Evolutionary conservation across 2,888 invertebrate species (phyloP).

Genomic region (Stenichneumon culpator): DNA sequence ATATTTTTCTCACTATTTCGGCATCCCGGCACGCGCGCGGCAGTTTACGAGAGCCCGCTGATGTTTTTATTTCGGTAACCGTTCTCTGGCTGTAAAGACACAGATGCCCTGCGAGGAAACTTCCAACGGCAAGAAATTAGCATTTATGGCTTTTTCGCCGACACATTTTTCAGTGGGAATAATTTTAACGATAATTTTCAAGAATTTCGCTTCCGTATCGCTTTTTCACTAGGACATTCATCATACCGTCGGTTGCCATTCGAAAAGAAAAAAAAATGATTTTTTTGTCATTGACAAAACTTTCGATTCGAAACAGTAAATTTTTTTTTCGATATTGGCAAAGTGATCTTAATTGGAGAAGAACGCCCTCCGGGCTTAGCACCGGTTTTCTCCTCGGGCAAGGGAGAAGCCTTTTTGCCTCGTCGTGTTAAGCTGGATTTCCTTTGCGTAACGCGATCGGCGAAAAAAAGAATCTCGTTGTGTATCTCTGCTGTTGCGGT

Average conservation of each 20-base stretch:
- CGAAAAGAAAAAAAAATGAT: too few species aligned
- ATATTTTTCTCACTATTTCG: slow-evolving; percentile 68
- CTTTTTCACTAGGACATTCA: background rate
- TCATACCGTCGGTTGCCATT: slow-evolving; percentile 1
- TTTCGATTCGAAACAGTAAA: background rate
- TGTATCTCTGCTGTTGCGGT: background rate
- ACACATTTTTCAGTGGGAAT: background rate
- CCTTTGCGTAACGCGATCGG: slow-evolving; percentile 12
- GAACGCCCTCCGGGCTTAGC: slow-evolving; percentile 1
- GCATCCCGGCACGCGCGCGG: slow-evolving; percentile 39
- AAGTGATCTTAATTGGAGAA: background rate
- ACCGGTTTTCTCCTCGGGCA: slow-evolving; percentile 8
- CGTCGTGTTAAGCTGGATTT: background rate
- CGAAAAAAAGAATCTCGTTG: slow-evolving; percentile 1
- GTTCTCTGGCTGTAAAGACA: background rate
- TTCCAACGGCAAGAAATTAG: background rate
- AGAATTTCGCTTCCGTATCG: background rate
- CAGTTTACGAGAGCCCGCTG: slow-evolving; percentile 18
- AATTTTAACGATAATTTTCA: background rate
- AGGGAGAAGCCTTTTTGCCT: slow-evolving; percentile 7
- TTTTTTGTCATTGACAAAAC: too few species aligned
- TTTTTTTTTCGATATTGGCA: background rate
- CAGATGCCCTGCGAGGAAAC: background rate
- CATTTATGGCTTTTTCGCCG: background rate
- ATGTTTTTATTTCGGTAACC: slow-evolving; percentile 25